A percentile compares a stretch with the other conserved stretches of the same genome.
These are phyloP conservation scores for Scopus umbretta DNA, from an alignment of 2,113 vertebrate species.

Conservation along the genomic window DNA sequence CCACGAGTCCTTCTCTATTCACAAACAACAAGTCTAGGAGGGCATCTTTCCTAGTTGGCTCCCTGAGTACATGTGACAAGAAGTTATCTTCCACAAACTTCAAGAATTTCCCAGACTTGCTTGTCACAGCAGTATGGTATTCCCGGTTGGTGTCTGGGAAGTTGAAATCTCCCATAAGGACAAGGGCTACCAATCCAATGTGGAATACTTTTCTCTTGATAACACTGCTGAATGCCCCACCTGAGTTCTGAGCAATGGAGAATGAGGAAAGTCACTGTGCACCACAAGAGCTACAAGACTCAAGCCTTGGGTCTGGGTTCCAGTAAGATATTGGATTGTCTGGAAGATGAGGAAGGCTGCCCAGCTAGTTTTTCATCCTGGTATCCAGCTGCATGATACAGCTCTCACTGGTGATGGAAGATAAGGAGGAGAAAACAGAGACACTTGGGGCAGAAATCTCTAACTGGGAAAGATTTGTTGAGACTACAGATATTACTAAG, in stretches of 20 bases:
- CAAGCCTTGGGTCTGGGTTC: neutral
- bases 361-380: neutral
- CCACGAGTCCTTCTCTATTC: too few species aligned
- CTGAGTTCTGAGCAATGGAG: neutral
- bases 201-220: neutral
- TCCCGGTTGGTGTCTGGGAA: too few species aligned
- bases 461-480: neutral
- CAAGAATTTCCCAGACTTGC: too few species aligned
- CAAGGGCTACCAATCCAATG: neutral
- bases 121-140: too few species aligned
- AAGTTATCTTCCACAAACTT: too few species aligned
- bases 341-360: neutral
- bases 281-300: neutral
- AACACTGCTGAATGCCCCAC: neutral
- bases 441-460: neutral
- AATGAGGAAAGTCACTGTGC: neutral
- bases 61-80: too few species aligned
- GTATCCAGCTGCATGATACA: accelerated
- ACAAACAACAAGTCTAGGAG: too few species aligned
- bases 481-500: neutral
- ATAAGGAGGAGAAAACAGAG: neutral
- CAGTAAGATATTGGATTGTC: neutral
- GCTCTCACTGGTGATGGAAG: neutral
- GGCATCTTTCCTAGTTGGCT: too few species aligned
- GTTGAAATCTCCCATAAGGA: neutral